Conservation (phyloP, 2,797 vertebrate species). For the Hafferia zeledoni region DNA sequence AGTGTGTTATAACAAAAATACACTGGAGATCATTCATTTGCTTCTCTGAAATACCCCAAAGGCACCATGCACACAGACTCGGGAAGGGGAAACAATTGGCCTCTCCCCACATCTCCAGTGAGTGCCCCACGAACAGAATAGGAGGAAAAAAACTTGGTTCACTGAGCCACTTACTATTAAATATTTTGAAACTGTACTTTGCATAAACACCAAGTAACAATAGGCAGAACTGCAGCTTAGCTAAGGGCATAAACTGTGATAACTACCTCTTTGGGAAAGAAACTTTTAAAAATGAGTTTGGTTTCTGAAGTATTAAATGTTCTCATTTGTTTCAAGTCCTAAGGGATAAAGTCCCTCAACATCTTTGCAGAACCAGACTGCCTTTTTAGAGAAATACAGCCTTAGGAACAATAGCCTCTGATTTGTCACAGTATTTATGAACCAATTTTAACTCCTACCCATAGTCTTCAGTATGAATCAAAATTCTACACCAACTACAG, state of each 20-base stretch:
- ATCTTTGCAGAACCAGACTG: background rate
- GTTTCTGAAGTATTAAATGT: background rate
- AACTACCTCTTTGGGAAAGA: background rate
- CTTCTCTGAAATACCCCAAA: background rate
- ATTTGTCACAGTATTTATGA: background rate
- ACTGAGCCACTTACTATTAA: background rate
- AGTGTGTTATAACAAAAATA: background rate
- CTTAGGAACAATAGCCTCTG: background rate
- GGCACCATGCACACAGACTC: background rate
- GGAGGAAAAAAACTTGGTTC: background rate
- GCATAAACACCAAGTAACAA: constrained; percentile 9
- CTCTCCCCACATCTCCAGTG: background rate
- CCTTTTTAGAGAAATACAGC: background rate
- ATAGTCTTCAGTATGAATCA: background rate
- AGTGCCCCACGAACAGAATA: background rate
- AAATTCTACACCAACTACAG: background rate
- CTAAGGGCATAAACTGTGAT: background rate
- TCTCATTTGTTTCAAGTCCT: background rate
- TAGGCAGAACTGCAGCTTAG: background rate
- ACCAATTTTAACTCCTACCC: background rate
- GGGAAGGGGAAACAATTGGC: background rate
- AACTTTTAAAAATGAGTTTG: background rate
- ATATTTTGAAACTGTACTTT: constrained; percentile 15
- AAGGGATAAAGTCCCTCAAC: background rate
- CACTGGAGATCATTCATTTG: background rate